Percentiles rank a stretch among this genome's conserved stretches.
Evolutionary conservation across 2,113 vertebrate genomes (phyloP).

Genomic region (Hiodon tergisus): DNA sequence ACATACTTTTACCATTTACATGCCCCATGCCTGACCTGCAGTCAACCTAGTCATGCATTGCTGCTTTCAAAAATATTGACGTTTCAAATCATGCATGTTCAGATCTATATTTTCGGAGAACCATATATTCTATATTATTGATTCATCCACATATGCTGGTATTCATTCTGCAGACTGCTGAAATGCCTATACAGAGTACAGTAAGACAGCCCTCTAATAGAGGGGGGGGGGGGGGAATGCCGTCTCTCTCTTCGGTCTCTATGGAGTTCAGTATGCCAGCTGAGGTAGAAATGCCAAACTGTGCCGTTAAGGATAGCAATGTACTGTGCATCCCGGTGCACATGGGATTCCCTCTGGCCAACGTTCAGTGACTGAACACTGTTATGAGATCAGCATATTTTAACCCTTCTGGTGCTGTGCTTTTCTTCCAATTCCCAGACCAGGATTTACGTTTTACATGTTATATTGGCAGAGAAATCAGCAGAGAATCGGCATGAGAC

Average conservation of each 20-base stretch:
- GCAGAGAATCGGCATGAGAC: background rate
- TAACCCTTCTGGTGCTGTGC: background rate
- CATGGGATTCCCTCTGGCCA: background rate
- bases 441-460: background rate
- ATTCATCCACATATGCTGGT: background rate
- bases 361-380: conserved; percentile 35
- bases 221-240: background rate
- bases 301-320: conserved; percentile 41
- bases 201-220: background rate
- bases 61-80: background rate
- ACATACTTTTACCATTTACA: too few relatives aligned
- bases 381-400: too few relatives aligned
- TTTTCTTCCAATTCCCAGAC: background rate
- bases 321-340: background rate
- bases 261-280: conserved; percentile 27
- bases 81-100: background rate
- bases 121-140: background rate
- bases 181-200: too few relatives aligned
- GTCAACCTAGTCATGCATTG: background rate
- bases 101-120: background rate
- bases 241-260: conserved; percentile 26
- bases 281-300: conserved; percentile 52
- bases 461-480: background rate
- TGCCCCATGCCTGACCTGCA: background rate
- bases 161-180: too few relatives aligned